Evolutionary conservation across 2,888 invertebrate species (phyloP), one percentile per base, ranked within the genome.

Genomic region (Gastrophysa polygoni): DNA sequence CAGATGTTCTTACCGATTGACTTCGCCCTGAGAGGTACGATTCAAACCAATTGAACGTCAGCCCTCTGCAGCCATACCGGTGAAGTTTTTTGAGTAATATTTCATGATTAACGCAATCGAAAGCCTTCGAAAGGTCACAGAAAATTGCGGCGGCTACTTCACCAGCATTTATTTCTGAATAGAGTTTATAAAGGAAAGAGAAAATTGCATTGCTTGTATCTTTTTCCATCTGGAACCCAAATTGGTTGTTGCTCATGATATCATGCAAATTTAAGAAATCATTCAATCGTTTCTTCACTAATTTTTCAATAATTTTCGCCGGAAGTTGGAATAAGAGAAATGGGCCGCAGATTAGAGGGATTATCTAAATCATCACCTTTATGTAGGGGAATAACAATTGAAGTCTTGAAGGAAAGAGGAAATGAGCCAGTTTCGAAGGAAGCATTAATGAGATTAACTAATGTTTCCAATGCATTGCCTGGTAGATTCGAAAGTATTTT

Each of bases 301-400:
- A 8, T 46, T 46, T 46, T 14, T 46, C 46, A 21, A 46, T 20
- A 14, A 46, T 20, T 20, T 20, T 46, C 3, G 18, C 46, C 24
- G 7, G n/a, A n/a, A 14, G 38, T 38, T 38, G 38, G 38, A 4
- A 38, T 38, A 11, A 38, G 38, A 11, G 38, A n/a, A 11, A 38
- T 38, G 2, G 14, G 38, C 10, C 38, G 38, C 7, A 38, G 38
- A n/a, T 38, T 38, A 7, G 38, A 38, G 38, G 38, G 38, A 38
- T 38, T 11, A 38, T 38, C 38, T 14, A 11, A 38, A 3, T 38
- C 38, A 10, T 14, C 49, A 21, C 49, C 49, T 49, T 49, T 21
- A 20, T 49, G 28, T 11, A 49, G 24, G n/a, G 49, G 49, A 11
- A 49, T 21, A 20, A 49, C 28, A 49, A 49, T 20, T 7, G 49